phyloP scores from a whole-genome alignment of 1,140 invertebrate species.

The Drosophila subpulchrella region DNA sequence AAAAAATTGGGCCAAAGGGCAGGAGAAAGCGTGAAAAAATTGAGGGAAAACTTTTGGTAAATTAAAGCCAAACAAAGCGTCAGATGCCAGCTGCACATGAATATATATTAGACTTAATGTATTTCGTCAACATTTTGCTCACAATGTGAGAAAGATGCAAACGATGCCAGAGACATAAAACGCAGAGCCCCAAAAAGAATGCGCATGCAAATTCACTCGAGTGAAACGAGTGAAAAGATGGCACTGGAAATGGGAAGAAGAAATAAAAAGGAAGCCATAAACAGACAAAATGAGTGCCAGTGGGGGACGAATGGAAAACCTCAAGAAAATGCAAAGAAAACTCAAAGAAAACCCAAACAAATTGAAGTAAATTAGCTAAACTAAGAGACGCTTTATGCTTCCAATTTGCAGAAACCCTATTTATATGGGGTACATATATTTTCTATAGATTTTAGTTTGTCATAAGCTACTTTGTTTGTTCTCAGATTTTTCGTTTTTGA shows the following conservation, averaged over 20 bases:
- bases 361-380: constrained; percentile 20
- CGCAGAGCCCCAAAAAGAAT: constrained; percentile 34
- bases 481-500: constrained; percentile 2
- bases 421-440: too few relatives aligned
- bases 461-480: not conserved
- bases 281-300: constrained; percentile 43
- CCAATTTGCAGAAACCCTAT: not conserved
- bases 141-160: constrained; percentile 40
- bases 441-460: constrained; percentile 1
- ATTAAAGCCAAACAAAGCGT: constrained; percentile 54
- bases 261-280: constrained; percentile 55
- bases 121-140: constrained; percentile 62
- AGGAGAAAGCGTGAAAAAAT: constrained; percentile 17
- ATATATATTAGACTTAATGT: constrained; percentile 71
- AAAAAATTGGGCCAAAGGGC: not conserved
- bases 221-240: constrained; percentile 20
- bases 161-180: constrained; percentile 48
- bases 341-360: not conserved
- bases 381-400: not conserved
- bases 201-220: constrained; percentile 41
- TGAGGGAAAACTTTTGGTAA: constrained; percentile 28
- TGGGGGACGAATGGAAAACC: not conserved
- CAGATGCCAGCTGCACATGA: constrained; percentile 54
- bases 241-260: constrained; percentile 9
- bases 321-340: not conserved